Evolutionary conservation across 2,888 invertebrate genomes (phyloP).

Genomic region (Ceraclea dissimilis): DNA sequence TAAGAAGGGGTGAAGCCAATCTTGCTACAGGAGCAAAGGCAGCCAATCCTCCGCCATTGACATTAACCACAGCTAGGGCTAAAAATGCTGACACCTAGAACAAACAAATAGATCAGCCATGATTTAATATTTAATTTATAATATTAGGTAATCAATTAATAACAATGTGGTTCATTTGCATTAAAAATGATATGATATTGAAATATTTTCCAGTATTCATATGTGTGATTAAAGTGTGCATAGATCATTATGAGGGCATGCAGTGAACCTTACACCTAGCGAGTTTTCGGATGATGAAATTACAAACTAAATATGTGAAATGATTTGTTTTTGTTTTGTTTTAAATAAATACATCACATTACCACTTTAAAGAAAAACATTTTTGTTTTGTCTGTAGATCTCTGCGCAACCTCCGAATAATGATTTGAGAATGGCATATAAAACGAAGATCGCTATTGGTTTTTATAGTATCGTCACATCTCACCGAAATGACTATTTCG

Average conservation of each 20-base stretch:
- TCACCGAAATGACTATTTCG: conserved; percentile 16
- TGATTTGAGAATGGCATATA: conserved; percentile 9
- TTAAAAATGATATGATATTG: no score
- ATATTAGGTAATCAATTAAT: not conserved
- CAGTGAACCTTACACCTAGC: no score
- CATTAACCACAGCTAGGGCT: conserved; percentile 5
- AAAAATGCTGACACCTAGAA: conserved; percentile 16
- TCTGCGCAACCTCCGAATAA: conserved; percentile 5
- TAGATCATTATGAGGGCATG: no score
- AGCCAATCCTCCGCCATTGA: conserved; percentile 1
- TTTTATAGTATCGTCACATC: conserved; percentile 16
- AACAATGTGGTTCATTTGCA: no score
- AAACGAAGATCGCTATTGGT: conserved; percentile 3
- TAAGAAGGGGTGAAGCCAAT: conserved; percentile 35
- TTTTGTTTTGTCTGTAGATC: conserved; percentile 1
- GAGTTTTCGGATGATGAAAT: no score
- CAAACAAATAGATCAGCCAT: no score
- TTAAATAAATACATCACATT: not conserved
- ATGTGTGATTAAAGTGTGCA: no score
- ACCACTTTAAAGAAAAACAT: conserved; percentile 17
- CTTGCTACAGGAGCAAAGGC: conserved; percentile 13
- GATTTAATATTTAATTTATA: not conserved
- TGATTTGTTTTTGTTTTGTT: no score
- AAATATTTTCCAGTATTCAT: no score
- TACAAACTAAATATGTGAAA: no score